A percentile compares a stretch with the other conserved stretches of the same genome.
Evolutionary conservation across 2,113 vertebrate genomes (phyloP).

Genomic region (Megaceryle maxima): DNA sequence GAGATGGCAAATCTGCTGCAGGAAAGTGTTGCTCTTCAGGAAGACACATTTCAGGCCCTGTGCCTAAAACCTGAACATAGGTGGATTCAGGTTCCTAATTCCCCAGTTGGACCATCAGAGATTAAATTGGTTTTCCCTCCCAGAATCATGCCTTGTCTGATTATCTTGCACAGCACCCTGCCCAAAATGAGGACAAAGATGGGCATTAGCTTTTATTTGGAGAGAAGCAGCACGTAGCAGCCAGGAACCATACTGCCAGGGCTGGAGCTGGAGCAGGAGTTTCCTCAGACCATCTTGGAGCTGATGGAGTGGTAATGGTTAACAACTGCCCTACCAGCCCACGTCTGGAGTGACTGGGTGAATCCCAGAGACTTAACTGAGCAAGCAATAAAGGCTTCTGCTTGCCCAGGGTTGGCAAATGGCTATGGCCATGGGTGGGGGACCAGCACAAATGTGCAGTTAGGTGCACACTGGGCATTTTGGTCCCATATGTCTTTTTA

Average conservation of each 20-base stretch:
- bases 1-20: neutral
- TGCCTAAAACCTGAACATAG: neutral
- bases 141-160: neutral
- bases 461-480: neutral
- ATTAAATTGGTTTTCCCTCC: neutral
- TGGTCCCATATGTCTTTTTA: neutral
- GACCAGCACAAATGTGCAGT: neutral
- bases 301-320: neutral
- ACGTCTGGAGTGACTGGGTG: neutral
- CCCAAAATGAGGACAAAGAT: neutral
- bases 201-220: neutral
- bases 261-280: neutral
- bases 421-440: accelerated
- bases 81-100: neutral
- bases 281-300: neutral
- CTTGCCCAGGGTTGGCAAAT: neutral
- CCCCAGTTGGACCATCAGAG: neutral
- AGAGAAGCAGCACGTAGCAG: neutral
- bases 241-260: neutral
- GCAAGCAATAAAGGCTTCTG: neutral
- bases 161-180: neutral
- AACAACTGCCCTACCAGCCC: neutral
- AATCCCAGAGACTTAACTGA: neutral
- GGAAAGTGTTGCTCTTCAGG: neutral
- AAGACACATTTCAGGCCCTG: neutral